Evolutionary conservation across 2,888 invertebrate species (phyloP).

Genomic region (Malthinus seriepunctatus): DNA sequence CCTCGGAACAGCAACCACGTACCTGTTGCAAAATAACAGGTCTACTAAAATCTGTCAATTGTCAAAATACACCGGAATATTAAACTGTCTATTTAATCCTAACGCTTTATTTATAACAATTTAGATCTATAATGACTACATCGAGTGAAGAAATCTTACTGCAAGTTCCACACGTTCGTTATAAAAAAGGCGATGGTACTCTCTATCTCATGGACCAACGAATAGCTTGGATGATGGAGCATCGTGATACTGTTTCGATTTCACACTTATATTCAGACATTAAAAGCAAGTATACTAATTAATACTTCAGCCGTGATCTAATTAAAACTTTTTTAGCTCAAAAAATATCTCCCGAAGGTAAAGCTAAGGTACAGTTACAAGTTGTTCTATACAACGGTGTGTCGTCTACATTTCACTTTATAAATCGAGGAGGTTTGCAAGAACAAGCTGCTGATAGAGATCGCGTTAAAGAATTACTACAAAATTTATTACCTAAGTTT

Average conservation of each 20-base stretch:
- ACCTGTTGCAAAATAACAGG: no score
- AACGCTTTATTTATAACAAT: background rate
- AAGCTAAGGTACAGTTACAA: constrained; percentile 97
- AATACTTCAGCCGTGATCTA: background rate
- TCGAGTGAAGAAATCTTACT: constrained; percentile 94
- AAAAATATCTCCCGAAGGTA: constrained; percentile 96
- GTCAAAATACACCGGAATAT: no score
- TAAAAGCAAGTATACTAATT: constrained; percentile 71
- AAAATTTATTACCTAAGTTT: constrained; percentile 90
- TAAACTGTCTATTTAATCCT: background rate
- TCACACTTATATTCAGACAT: constrained; percentile 95
- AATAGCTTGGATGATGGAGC: constrained; percentile 95
- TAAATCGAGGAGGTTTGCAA: constrained; percentile 80
- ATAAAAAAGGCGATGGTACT: constrained; percentile 95
- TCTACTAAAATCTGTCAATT: no score
- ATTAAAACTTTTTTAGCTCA: constrained; percentile 60
- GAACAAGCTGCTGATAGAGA: constrained; percentile 90
- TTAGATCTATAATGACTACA: constrained; percentile 68
- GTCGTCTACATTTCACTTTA: constrained; percentile 97
- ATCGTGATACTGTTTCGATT: constrained; percentile 88
- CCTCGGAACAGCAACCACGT: no score
- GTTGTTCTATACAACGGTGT: constrained; percentile 92
- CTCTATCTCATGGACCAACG: constrained; percentile 95
- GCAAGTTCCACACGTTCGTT: constrained; percentile 89
- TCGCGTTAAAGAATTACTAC: constrained; percentile 88